A percentile compares a stretch with the other conserved stretches of the same genome.
Evolutionary conservation across 1,140 invertebrate species (phyloP).

Genomic region (Melitaea cinxia): DNA sequence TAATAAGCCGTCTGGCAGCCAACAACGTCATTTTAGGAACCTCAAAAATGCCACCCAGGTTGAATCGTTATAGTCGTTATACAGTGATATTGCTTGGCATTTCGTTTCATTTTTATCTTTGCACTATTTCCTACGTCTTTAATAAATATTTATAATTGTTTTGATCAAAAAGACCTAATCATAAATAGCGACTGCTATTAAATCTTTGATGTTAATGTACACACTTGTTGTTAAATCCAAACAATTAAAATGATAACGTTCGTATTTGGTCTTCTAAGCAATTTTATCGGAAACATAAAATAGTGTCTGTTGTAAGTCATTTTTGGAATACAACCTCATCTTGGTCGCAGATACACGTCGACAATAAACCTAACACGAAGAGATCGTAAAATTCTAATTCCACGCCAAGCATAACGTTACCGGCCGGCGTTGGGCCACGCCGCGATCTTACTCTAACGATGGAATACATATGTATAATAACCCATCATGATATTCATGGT

Average conservation of each 20-base stretch:
- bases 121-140: neutral
- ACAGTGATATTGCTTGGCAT: neutral
- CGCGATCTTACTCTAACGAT: constrained; percentile 3
- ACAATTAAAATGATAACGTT: constrained; percentile 5
- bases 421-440: constrained; percentile 18
- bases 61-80: constrained; percentile 13
- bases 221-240: no score
- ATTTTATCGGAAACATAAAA: constrained; percentile 72
- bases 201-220: neutral
- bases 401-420: constrained; percentile 41
- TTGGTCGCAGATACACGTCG: constrained; percentile 75
- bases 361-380: constrained; percentile 81
- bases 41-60: constrained; percentile 55
- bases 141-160: neutral
- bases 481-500: constrained; percentile 21
- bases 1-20: constrained; percentile 36
- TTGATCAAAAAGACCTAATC: neutral
- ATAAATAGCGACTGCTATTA: neutral
- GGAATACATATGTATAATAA: no score
- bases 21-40: constrained; percentile 43
- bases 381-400: constrained; percentile 80
- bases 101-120: neutral
- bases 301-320: constrained; percentile 74
- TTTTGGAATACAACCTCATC: constrained; percentile 79
- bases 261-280: constrained; percentile 36